Base-by-base conservation (phyloP, 2,113 vertebrate species). In the Oryzias javanicus region DNA sequence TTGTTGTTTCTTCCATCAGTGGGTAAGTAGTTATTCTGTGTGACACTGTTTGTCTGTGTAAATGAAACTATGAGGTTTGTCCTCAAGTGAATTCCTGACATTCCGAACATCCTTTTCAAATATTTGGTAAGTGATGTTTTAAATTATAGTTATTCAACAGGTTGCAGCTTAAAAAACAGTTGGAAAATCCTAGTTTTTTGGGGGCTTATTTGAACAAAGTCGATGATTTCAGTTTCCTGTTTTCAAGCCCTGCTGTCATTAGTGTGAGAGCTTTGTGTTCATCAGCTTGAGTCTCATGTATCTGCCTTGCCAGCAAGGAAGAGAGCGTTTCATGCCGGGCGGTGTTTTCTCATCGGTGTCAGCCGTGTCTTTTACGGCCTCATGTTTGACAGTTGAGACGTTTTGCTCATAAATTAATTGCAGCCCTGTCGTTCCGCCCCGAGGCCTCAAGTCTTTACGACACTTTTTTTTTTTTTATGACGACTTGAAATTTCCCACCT, bases 321-420 rank as follows among this genome's bases (percentile, higher is more conserved):
- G 41, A 19, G 3, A 0, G 7, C 20, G 57, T 57, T 66, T 58
- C 17, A 63, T 25, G 41, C 19, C 20, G 4, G 24, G 49, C 48
- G 51, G 35, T 42, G 18, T 57, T 45, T 54, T 4, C 15, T 40
- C 42, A 41, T 49, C 49, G 18, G 53, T 54, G 46, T 53, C 45
- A 61, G 69, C 62, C 49, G 13, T 54, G 60, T 70, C 49, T 70
- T 29, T 44, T 20, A 49, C 42, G 40, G 49, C 57, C 12, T 42
- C 19, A 18, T n/a, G 6, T 64, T 20, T 64, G 70, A 67, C 50
- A 73, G 74, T 25, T 53, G 70, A 76, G 67, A 66, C 4, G 51
- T 24, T 35, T 0, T 0, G 4, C 29, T 51, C 56, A 20, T 71
- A 69, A 80, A 78, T 80, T 66, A 60, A n/a, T 24, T 64, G 1